Conservation (phyloP, 1,140 invertebrate species). For the Colletes gigas region DNA sequence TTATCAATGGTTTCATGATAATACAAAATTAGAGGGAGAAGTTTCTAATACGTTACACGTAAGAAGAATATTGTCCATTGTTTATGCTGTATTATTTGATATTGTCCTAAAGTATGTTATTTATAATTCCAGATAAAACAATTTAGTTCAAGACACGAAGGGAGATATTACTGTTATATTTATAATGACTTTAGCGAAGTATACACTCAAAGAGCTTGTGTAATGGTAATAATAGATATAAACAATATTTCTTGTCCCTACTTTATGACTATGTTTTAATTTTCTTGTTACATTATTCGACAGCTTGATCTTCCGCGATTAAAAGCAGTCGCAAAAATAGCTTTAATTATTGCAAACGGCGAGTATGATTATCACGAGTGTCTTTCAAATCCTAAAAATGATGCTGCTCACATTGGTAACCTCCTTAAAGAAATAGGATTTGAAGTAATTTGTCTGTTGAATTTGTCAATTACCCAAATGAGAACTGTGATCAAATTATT, state of each 20-base stretch:
- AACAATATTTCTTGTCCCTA: conserved; percentile 7
- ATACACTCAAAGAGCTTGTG: conserved; percentile 59
- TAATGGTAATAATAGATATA: conserved; percentile 63
- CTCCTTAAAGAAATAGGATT: conserved; percentile 74
- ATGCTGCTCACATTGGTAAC: conserved; percentile 70
- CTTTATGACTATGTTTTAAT: conserved; percentile 16
- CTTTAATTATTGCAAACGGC: conserved; percentile 75
- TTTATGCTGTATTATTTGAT: background rate
- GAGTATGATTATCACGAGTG: conserved; percentile 67
- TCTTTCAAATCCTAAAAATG: conserved; percentile 71
- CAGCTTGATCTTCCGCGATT: conserved; percentile 65
- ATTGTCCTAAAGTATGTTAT: background rate
- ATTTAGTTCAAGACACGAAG: conserved; percentile 66
- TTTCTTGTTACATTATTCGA: conserved; percentile 16
- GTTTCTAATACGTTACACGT: conserved; percentile 63
- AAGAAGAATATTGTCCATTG: conserved; percentile 3
- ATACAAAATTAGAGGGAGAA: conserved; percentile 69
- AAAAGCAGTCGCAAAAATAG: conserved; percentile 74
- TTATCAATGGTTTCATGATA: conserved; percentile 75
- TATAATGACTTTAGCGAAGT: conserved; percentile 65
- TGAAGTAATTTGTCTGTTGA: conserved; percentile 71
- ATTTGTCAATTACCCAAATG: conserved; percentile 72
- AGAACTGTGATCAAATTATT: conserved; percentile 72
- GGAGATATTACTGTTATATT: conserved; percentile 72
- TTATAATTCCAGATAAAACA: conserved; percentile 62